Evolutionary conservation across 2,113 vertebrate genomes (phyloP), one percentile per base, ranked within the genome.

Genomic region (Mixornis gularis): DNA sequence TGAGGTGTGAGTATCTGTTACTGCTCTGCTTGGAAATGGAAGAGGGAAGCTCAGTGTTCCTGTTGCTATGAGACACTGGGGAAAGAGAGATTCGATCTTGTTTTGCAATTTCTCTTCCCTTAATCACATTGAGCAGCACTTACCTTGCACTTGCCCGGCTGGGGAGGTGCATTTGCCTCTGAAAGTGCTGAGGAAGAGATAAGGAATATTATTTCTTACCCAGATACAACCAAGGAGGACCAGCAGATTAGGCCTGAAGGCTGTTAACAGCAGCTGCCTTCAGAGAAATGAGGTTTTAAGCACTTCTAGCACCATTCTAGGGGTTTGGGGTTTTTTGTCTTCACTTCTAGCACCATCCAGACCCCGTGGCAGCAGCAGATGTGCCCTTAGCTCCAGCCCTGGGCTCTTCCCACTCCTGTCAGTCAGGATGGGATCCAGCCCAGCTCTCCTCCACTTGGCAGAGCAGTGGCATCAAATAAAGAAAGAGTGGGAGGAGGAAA

Each of bases 21-120:
- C 53, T 79, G 74, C 58, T 72, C 32, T 85, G 66, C 63, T 34
- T 69, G 79, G 77, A 46, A 64, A 73, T 13, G 48, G 46, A 12
- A 60, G 74, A 65, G 79, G 40, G 66, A 81, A 41, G 58, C 44
- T 73, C 18, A 5, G 60, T 74, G 91, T 36, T 86, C 43, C 77
- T 93, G 77, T 94, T 94, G 89, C 89, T 86, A 36, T 81, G 93
- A 83, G 92, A 87, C 92, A 46, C 65, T 26, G 60, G 56, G 76
- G 68, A 34, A 70, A 27, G 84, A 60, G 51, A 17, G 78, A 91
- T 90, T 56, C 51, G 58, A 79, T 90, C 69, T 55, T 56, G 30
- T 38, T 90, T 63, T 90, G 79, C 91, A 70, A 24, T 87, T 85
- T 48, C 82, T 55, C 76, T 34, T 88, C 22, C 72, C 58, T 81